phyloP scores from a whole-genome alignment of 2,113 vertebrate genomes.

The Arvicanthis niloticus region DNA sequence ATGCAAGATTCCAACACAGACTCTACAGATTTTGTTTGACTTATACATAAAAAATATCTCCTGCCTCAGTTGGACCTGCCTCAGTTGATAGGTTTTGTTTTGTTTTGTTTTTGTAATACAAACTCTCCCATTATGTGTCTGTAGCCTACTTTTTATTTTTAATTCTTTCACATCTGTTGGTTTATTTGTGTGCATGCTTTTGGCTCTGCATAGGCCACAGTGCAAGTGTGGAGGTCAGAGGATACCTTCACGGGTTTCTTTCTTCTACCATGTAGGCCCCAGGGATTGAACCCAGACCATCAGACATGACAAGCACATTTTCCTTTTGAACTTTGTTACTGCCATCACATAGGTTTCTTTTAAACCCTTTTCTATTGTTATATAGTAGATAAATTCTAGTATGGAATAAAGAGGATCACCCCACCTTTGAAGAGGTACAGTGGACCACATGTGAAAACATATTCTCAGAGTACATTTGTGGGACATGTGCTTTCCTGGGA shows the following conservation, averaged over 20 bases:
- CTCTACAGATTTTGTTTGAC: not conserved
- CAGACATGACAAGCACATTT: not conserved
- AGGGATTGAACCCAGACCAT: not conserved
- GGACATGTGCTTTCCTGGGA: fast-evolving
- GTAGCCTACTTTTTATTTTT: not conserved
- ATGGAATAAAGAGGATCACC: not conserved
- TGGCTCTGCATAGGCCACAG: too few relatives aligned
- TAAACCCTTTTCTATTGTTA: not conserved
- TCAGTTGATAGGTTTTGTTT: not conserved
- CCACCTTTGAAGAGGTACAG: not conserved
- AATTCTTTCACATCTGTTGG: too few relatives aligned
- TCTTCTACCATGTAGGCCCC: not conserved
- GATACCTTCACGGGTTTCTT: not conserved
- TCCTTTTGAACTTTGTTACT: not conserved
- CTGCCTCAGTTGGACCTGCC: not conserved
- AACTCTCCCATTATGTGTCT: not conserved
- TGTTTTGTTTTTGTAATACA: not conserved
- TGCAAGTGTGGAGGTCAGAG: not conserved
- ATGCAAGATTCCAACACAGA: not conserved
- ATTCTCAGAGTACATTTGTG: fast-evolving
- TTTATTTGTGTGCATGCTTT: not conserved
- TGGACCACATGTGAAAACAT: not conserved
- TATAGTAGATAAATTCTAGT: not conserved
- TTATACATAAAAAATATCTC: not conserved
- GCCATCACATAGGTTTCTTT: not conserved